A percentile compares a stretch with the other conserved stretches of the same genome.
Conservation (phyloP, 2,888 invertebrate species). For the Stramonita haemastoma region DNA sequence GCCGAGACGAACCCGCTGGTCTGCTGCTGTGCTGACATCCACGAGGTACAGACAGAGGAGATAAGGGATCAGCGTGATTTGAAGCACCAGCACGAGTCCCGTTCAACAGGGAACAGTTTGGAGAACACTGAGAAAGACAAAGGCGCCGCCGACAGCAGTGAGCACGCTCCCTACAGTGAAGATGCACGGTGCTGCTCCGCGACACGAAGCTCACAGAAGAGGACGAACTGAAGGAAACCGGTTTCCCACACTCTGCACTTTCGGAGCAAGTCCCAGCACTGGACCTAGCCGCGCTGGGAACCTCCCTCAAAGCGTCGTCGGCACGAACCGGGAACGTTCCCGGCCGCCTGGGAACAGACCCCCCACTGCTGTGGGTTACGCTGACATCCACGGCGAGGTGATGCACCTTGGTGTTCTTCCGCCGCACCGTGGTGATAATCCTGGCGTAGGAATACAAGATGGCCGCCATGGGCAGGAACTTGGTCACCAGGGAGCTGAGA, state of each 20-base stretch:
- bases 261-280: neutral
- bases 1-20: neutral
- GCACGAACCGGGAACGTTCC: neutral
- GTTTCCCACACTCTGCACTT: neutral
- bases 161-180: neutral
- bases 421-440: conserved; percentile 63
- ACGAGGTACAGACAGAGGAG: neutral
- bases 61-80: neutral
- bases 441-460: conserved; percentile 62
- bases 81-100: neutral
- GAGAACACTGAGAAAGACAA: neutral
- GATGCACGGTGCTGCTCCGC: neutral
- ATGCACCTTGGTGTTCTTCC: conserved; percentile 56
- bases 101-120: neutral
- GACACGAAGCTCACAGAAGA: neutral
- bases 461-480: conserved; percentile 62
- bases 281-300: neutral
- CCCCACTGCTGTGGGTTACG: conserved; percentile 52
- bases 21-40: neutral
- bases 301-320: neutral
- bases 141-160: neutral
- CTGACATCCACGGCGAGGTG: conserved; percentile 56
- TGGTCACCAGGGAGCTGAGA: conserved; percentile 53
- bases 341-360: neutral
- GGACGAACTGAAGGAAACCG: neutral